Evolutionary conservation across 1,140 invertebrate genomes (phyloP), one percentile per base, ranked within the genome.

Genomic region (Steinernema khuongi): DNA sequence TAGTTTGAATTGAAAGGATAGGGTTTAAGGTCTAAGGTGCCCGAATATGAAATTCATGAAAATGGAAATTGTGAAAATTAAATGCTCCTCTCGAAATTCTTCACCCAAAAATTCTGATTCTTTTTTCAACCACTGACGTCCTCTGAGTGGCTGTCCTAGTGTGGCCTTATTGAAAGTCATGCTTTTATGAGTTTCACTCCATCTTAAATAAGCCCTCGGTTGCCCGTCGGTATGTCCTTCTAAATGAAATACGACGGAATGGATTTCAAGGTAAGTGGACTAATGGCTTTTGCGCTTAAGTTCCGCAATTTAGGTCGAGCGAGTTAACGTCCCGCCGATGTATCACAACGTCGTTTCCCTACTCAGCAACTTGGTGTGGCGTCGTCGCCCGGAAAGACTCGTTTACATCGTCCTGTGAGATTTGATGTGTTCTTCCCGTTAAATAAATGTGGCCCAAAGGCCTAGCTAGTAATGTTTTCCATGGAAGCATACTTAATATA

Each of bases 71-170:
- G n/a, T n/a, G n/a, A n/a, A n/a, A n/a, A n/a, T n/a, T n/a, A n/a
- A n/a, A n/a, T n/a, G n/a, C n/a, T n/a, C n/a, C n/a, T n/a, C n/a
- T n/a, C n/a, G n/a, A n/a, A n/a, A n/a, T n/a, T n/a, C n/a, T n/a
- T n/a, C n/a, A n/a, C n/a, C n/a, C n/a, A n/a, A 75, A 72, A 67
- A 14, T 1, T 41, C 14, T 67, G 22, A 18, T n/a, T 30, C 41
- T 30, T 26, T 70, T 70, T 36, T 26, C 2, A 7, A 70, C 22
- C 41, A n/a, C n/a, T n/a, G n/a, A n/a, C n/a, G n/a, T n/a, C n/a
- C n/a, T n/a, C n/a, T n/a, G n/a, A n/a, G n/a, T n/a, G n/a, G n/a
- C n/a, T n/a, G n/a, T n/a, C n/a, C n/a, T n/a, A n/a, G n/a, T n/a
- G n/a, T n/a, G n/a, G n/a, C n/a, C n/a, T n/a, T n/a, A n/a, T n/a